Base-by-base conservation (phyloP, 2,113 vertebrate species). In the Mormyrus lacerda region DNA sequence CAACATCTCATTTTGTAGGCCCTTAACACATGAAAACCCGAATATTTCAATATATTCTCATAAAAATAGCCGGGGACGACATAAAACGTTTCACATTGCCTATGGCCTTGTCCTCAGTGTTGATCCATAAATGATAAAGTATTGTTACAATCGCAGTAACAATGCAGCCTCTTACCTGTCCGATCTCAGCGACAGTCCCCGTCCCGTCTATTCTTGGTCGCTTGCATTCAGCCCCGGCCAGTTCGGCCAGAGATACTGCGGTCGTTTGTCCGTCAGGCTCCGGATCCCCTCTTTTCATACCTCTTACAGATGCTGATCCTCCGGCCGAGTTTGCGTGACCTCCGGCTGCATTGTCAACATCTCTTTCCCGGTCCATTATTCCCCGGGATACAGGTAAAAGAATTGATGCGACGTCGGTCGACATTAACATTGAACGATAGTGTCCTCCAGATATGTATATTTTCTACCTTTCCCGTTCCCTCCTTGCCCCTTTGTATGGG, bases 211-310 rank as follows among this genome's bases (percentile, higher is more conserved):
- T 96, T 65, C 96, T 94, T 87, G 96, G 94, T 85, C 96, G 94
- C 91, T 96, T 96, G 94, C 96, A 96, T 90, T 96, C 96, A 27
- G 96, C 96, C 73, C 94, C 95, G 83, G 93, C 69, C 2, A 94
- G 91, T 88, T 96, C 95, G 89, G 94, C 89, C 65, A 95, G 92
- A 27, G 94, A 90, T 42, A 93, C 94, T 91, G 95, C 91, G 0
- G 13, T 55, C 13, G 94, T 90, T 92, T 95, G 95, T 6, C 91
- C 95, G 90, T 96, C 96, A 1, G 96, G 95, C 93, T 96, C 96
- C 90, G 96, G 96, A 91, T 96, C 96, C 90, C 95, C 96, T 83
- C 96, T 94, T 93, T 96, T 96, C 95, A 96, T 96, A 85, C 96
- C 96, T 58, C 95, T 95, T 10, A 95, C 94, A 3, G 92, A 92